These are phyloP conservation scores for Zosterops japonicus DNA, from an alignment of 2,113 vertebrate species.

Conservation along the genomic window DNA sequence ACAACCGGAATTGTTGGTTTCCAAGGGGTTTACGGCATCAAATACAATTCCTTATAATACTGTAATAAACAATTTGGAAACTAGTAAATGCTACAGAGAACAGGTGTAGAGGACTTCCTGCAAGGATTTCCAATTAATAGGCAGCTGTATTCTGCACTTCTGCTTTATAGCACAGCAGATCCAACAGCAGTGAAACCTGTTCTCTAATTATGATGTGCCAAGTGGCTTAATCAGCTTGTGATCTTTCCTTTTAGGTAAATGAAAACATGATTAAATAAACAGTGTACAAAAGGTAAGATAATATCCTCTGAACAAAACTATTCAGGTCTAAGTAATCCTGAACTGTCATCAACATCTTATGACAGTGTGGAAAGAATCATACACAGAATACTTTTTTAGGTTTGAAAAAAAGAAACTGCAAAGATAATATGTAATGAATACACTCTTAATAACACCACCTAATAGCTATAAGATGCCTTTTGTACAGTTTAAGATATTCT, in stretches of 20 bases:
- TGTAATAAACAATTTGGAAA: background rate
- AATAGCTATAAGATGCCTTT: background rate
- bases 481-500: background rate
- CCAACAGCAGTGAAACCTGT: background rate
- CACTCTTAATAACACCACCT: background rate
- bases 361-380: background rate
- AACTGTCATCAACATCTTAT: background rate
- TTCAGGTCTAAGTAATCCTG: background rate
- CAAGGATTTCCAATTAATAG: slow-evolving; percentile 5
- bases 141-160: background rate
- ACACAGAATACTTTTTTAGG: background rate
- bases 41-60: background rate
- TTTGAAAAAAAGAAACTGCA: background rate
- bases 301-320: background rate
- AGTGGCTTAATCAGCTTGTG: background rate
- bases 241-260: background rate
- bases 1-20: slow-evolving; percentile 18
- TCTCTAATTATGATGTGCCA: background rate
- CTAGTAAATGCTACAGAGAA: background rate
- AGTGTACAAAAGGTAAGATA: background rate
- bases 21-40: background rate
- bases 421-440: background rate
- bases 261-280: background rate
- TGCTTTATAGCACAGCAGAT: background rate
- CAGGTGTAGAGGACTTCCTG: background rate